Base-by-base conservation (phyloP, 2,888 invertebrate genomes). In the Drosophila longiperda region DNA sequence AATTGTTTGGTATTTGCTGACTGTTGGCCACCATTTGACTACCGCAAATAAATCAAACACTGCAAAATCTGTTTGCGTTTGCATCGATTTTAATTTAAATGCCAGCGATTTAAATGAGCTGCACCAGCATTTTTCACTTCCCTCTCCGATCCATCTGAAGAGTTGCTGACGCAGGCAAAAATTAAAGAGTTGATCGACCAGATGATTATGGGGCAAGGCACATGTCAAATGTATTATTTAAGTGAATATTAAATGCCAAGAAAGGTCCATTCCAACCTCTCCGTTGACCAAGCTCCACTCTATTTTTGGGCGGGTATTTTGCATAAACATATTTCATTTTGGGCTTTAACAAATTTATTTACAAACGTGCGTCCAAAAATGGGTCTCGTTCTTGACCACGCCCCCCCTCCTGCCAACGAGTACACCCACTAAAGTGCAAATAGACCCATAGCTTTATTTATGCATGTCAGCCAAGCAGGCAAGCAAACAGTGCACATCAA, bases 141-240 rank as follows among this genome's bases (percentile, higher is more conserved):
- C 45, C 45, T 9, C 11, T 0, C 23, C 53, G 8, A 6, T 9
- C 0, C 1, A 4, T 33, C 11, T 49, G 17, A 40, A 45, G 60
- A 49, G 32, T 42, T 67, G 66, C 71, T 66, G 79, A 78, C 38
- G 42, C 29, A 32, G n/a, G 49, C 53, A 12, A 65, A 62, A 71
- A 15, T 3, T 20, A 20, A 9, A 71, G 61, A 61, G 58, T 70
- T 75, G 72, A 68, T 79, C 68, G 26, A 48, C 69, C 53, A 83
- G 77, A 84, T 75, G 69, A 66, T 63, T 69, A 74, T 71, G 49
- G 73, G 23, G 38, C 38, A 72, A 15, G 45, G 45, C 74, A 71
- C 77, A 80, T 78, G 76, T 76, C 66, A 80, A 85, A 85, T 85
- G 83, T 85, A 78, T 88, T 81, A 83, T 86, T 88, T 88, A 85